These are phyloP conservation scores for Pelecanus crispus DNA, from an alignment of 2,113 vertebrate genomes.

Conservation along the genomic window DNA sequence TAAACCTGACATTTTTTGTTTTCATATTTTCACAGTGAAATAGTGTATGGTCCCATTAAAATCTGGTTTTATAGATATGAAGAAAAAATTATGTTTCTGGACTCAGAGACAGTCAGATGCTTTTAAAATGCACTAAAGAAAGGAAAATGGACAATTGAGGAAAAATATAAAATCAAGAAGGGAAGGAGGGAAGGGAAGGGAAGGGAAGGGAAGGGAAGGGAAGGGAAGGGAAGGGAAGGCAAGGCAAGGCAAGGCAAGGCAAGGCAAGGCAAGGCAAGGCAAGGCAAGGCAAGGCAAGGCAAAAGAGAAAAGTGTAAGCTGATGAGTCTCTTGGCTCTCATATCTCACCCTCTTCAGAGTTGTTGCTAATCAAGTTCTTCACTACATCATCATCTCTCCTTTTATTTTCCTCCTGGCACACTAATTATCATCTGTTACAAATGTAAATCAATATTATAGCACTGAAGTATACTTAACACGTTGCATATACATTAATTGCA, in stretches of 20 bases:
- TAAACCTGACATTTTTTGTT: background rate
- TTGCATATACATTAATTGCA: constrained; percentile 53
- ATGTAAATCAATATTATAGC: constrained; percentile 48
- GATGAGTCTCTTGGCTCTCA: background rate
- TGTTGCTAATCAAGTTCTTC: constrained; percentile 47
- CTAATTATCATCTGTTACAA: constrained; percentile 54
- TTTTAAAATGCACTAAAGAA: background rate
- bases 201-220: background rate
- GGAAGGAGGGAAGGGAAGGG: background rate
- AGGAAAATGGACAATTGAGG: background rate
- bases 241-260: too few relatives aligned
- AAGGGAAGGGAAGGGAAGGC: background rate
- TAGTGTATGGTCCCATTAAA: background rate
- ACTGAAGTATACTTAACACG: constrained; percentile 36
- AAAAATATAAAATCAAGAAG: background rate
- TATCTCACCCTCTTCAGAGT: constrained; percentile 1
- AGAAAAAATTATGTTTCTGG: background rate
- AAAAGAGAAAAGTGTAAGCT: background rate
- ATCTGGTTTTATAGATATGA: background rate
- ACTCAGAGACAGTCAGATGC: background rate
- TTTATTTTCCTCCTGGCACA: constrained; percentile 30
- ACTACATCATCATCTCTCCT: background rate
- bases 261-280: too few relatives aligned
- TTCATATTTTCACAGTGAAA: background rate
- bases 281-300: too few relatives aligned